These are phyloP conservation scores for Nemapogon koenigi DNA, from an alignment of 2,888 invertebrate genomes.

Conservation along the genomic window DNA sequence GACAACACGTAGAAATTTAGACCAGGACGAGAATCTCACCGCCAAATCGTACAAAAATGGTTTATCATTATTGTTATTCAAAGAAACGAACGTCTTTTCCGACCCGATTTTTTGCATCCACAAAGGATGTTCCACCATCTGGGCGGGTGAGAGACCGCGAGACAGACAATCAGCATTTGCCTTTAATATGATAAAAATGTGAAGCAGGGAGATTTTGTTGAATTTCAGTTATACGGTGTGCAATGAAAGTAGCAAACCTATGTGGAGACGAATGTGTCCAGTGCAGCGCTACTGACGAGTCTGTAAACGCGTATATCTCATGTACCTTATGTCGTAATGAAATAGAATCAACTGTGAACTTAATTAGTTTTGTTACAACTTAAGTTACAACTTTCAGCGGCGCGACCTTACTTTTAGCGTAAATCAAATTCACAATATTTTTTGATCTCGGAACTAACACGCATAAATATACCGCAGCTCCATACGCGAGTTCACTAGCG, in stretches of 20 bases:
- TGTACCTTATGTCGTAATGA: too few relatives aligned
- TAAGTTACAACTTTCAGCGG: not conserved
- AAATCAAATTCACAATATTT: not conserved
- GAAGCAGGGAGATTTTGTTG: not conserved
- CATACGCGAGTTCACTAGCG: conserved; percentile 3
- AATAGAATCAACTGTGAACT: too few relatives aligned
- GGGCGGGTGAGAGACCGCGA: not conserved
- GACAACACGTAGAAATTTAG: not conserved
- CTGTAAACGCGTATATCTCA: conserved; percentile 2
- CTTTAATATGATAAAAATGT: conserved; percentile 4
- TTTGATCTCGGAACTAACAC: not conserved
- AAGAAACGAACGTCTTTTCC: not conserved
- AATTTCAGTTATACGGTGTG: conserved; percentile 3
- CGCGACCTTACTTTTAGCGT: conserved; percentile 1
- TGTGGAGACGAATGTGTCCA: too few relatives aligned
- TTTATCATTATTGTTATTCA: not conserved
- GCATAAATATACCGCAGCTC: not conserved
- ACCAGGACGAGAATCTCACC: not conserved
- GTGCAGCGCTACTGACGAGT: not conserved
- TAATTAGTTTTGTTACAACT: too few relatives aligned
- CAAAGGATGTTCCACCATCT: not conserved
- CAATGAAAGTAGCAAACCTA: conserved; percentile 5
- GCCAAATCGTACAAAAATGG: not conserved
- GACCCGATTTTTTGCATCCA: not conserved
- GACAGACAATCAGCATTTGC: conserved; percentile 2